Evolutionary conservation across 1,140 invertebrate species (phyloP), one percentile per base, ranked within the genome.

Genomic region (Dendrolimus punctatus): DNA sequence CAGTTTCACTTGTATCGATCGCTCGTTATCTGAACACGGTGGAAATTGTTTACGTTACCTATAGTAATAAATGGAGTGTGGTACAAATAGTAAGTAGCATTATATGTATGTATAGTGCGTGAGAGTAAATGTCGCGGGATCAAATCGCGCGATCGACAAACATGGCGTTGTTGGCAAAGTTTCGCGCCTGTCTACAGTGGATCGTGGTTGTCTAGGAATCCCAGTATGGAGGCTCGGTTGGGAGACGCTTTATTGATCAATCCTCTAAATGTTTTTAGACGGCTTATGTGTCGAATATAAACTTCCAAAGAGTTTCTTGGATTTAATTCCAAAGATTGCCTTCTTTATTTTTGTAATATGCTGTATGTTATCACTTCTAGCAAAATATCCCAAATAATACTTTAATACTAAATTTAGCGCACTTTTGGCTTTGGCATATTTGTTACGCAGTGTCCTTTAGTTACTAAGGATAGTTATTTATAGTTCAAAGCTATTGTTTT

Each of bases 1-100:
- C 39, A 58, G 58, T 64, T 64, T 64, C 56, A 56, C 52, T 49
- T 70, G 55, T 78, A 80, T 78, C 73, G 79, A 82, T 82, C 76
- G 68, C 38, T 61, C 67, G 64, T 69, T 73, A 75, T 68, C 23
- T 23, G 23, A 23, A 23, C 23, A 23, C 23, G 23, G 57, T 62
- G 60, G 60, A 70, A 73, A 68, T 72, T 70, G 53, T 63, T 65
- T 68, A 62, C 57, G 58, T 60, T 62, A 60, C 66, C 63, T 66
- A 56, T 68, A 56, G 10, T 42, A 64, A 57, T 65, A 62, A 54
- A 52, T 46, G 51, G 45, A 55, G 61, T 63, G 53, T 59, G 56
- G 42, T 52, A 51, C 23, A 63, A 53, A 64, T 54, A 55, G 23
- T 40, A 41, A 7, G 48, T 56, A 53, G 44, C 36, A 23, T 23